These are phyloP conservation scores for Mellilla xanthometata DNA, from an alignment of 2,888 invertebrate genomes.

Conservation along the genomic window DNA sequence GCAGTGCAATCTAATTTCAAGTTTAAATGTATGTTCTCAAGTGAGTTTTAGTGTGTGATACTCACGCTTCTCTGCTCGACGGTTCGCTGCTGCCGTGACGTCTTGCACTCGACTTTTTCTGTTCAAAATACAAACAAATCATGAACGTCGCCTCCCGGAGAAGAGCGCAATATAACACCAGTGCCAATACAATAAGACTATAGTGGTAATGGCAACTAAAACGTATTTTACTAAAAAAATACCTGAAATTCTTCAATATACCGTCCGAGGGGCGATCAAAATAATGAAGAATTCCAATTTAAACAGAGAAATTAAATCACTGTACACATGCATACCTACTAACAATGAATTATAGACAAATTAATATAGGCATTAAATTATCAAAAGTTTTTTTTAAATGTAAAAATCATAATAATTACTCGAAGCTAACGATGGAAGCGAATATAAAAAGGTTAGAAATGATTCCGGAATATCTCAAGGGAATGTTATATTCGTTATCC, in stretches of 20 bases:
- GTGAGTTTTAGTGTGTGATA: not conserved
- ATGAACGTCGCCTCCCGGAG: slow-evolving; percentile 42
- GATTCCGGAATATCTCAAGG: slow-evolving; percentile 13
- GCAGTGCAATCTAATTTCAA: too few relatives aligned
- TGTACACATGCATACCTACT: slow-evolving; percentile 73
- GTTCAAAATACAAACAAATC: slow-evolving; percentile 57
- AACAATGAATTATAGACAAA: slow-evolving; percentile 56
- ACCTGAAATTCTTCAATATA: slow-evolving; percentile 52
- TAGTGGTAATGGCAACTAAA: slow-evolving; percentile 76
- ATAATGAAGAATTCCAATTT: slow-evolving; percentile 51
- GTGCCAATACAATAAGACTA: slow-evolving; percentile 81
- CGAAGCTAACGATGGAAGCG: slow-evolving; percentile 74
- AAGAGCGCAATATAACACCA: slow-evolving; percentile 62
- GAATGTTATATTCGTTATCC: slow-evolving; percentile 65
- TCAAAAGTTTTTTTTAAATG: slow-evolving; percentile 45
- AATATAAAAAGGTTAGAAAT: slow-evolving; percentile 35
- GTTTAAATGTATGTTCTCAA: too few relatives aligned
- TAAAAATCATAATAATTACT: slow-evolving; percentile 44
- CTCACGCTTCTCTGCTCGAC: slow-evolving; percentile 67
- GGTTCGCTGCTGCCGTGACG: slow-evolving; percentile 65
- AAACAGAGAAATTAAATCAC: slow-evolving; percentile 51
- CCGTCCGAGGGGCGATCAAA: slow-evolving; percentile 26
- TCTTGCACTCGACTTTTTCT: slow-evolving; percentile 74
- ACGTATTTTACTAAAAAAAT: slow-evolving; percentile 54
- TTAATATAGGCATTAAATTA: slow-evolving; percentile 55